A percentile compares a stretch with the other conserved stretches of the same genome.
phyloP scores from a whole-genome alignment of 2,113 vertebrate species.

The Nestor notabilis region DNA sequence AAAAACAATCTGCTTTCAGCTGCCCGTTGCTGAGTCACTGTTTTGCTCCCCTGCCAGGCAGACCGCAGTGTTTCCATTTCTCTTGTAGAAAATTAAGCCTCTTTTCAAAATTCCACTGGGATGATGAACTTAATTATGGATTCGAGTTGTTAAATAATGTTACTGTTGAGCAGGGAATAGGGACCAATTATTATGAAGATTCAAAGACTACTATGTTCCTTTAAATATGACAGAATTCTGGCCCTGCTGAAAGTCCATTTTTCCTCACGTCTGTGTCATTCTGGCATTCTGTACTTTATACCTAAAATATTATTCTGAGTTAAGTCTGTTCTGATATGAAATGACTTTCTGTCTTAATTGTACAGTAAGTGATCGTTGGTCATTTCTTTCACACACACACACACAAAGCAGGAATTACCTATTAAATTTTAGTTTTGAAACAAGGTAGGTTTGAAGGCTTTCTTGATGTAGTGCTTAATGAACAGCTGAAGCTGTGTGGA shows the following conservation, averaged over 20 bases:
- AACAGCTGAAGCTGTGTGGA: neutral
- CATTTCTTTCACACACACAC: neutral
- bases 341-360: neutral
- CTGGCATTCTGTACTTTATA: neutral
- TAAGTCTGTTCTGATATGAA: neutral
- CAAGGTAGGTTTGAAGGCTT: neutral
- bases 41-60: neutral
- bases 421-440: neutral
- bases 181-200: neutral
- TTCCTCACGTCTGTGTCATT: neutral
- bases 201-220: neutral
- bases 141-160: slow-evolving; percentile 36
- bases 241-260: neutral
- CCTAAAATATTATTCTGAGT: neutral
- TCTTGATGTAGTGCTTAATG: neutral
- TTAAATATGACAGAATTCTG: neutral
- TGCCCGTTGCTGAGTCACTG: slow-evolving; percentile 30
- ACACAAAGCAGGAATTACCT: neutral
- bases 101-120: slow-evolving; percentile 42
- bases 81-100: slow-evolving; percentile 50
- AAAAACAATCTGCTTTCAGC: neutral
- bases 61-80: neutral
- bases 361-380: neutral
- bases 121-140: slow-evolving; percentile 61
- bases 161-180: slow-evolving; percentile 24